Evolutionary conservation across 2,113 vertebrate species (phyloP), one percentile per base, ranked within the genome.

Genomic region (Herpailurus yagouaroundi): DNA sequence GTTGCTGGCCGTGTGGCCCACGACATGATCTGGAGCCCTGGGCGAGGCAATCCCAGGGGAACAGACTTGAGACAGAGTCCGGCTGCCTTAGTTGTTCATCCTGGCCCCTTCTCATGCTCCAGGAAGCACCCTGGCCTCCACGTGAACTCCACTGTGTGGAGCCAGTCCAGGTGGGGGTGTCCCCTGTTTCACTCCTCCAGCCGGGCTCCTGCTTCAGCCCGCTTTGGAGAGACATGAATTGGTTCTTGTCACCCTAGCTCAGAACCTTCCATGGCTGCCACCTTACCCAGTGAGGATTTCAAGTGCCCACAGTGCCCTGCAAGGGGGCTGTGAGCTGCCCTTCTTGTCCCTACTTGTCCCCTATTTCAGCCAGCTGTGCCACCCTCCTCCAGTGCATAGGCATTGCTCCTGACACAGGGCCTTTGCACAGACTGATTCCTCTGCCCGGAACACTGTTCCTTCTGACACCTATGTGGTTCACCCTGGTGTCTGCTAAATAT

Each of bases 381-480:
- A 18, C 41, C 18, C 18, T 3, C 50, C 41, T 36, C 7, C 13
- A 4, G 10, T 0, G 4, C 23, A 0, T 25, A n/a, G 10, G 27
- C 13, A 0, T 3, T 0, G 1, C 38, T 31, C 81, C 27, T 1
- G 45, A 7, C 3, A 0, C 41, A 2, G 27, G 2, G 19, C 81
- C 80, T 52, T 45, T 41, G 27, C 68, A 31, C 4, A 13, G 31
- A n/a, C 31, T 0, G 4, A 3, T 23, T 19, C 57, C 52, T 89
- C 64, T 16, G 1, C 12, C 4, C 0, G 4, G n/a, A 41, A 5
- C 64, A 25, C 7, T 38, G 21, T 27, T 21, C 48, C 10, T 0
- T 23, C 12, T 2, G 25, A 13, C 1, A 4, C 4, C 38, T 3
- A 1, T 0, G 0, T 0, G 16, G 5, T 3, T 41, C 25, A 0